These are phyloP conservation scores for Leptopilina syphax DNA, from an alignment of 2,888 invertebrate genomes.

Conservation along the genomic window DNA sequence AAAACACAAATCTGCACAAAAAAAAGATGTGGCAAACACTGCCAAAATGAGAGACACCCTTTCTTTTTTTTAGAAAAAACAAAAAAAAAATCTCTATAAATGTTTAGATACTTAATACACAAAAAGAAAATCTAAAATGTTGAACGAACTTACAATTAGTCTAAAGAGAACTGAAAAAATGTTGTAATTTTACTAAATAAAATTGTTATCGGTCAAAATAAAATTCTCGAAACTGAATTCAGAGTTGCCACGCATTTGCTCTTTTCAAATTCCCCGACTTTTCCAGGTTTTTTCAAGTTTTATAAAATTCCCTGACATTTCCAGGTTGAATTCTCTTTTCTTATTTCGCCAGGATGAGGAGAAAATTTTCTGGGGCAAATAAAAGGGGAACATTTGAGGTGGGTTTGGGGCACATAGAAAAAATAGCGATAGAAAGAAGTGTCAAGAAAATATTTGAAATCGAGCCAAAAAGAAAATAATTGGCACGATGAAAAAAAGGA, in stretches of 20 bases:
- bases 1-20: neutral
- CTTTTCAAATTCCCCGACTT: too few relatives aligned
- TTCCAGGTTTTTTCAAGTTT: too few relatives aligned
- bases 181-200: constrained; percentile 25
- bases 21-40: neutral
- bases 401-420: constrained; percentile 25
- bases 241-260: too few relatives aligned
- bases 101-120: constrained; percentile 29
- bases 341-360: too few relatives aligned
- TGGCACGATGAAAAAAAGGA: constrained; percentile 29
- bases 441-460: constrained; percentile 36
- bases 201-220: constrained; percentile 29
- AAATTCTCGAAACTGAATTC: neutral
- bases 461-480: constrained; percentile 23
- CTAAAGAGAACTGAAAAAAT: constrained; percentile 9
- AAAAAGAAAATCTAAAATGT: neutral
- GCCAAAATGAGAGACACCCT: constrained; percentile 35
- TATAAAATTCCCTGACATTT: too few relatives aligned
- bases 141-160: neutral
- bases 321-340: neutral
- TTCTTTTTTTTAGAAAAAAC: neutral
- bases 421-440: constrained; percentile 33
- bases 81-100: constrained; percentile 20
- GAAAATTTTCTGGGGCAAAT: constrained; percentile 21
- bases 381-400: constrained; percentile 17